phyloP scores from a whole-genome alignment of 1,140 invertebrate species.

The Drosophila tropicalis region DNA sequence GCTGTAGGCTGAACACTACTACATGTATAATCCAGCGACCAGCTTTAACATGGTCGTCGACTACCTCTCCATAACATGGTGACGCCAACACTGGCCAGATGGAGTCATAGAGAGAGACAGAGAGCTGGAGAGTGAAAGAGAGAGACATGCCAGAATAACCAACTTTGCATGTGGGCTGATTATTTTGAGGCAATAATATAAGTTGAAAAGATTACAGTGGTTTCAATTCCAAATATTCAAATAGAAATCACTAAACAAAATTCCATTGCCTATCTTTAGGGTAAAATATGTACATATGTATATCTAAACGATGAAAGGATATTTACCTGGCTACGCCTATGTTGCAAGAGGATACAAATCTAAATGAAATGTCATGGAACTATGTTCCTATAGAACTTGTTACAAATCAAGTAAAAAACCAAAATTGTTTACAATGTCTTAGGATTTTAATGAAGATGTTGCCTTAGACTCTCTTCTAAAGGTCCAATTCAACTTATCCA shows the following conservation, averaged over 20 bases:
- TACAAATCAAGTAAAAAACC: no score
- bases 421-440: no score
- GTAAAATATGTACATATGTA: no score
- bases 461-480: no score
- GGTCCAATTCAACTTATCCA: no score
- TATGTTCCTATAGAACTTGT: no score
- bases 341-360: no score
- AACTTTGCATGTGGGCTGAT: constrained; percentile 71
- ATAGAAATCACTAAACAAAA: background rate
- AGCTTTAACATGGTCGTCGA: constrained; percentile 30
- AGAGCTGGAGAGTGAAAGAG: background rate
- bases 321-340: no score
- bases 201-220: constrained; percentile 46
- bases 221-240: background rate
- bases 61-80: constrained; percentile 49
- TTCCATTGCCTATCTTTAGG: constrained; percentile 1
- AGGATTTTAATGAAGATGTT: no score
- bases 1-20: constrained; percentile 49
- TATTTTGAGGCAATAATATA: constrained; percentile 40
- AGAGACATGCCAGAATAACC: constrained; percentile 4
- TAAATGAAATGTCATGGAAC: no score
- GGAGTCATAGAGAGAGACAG: constrained; percentile 22
- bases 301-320: no score
- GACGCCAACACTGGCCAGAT: constrained; percentile 59
- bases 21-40: constrained; percentile 33